These are phyloP conservation scores for Cyprinodon brontotheroides DNA, from an alignment of 2,113 vertebrate species.

Conservation along the genomic window DNA sequence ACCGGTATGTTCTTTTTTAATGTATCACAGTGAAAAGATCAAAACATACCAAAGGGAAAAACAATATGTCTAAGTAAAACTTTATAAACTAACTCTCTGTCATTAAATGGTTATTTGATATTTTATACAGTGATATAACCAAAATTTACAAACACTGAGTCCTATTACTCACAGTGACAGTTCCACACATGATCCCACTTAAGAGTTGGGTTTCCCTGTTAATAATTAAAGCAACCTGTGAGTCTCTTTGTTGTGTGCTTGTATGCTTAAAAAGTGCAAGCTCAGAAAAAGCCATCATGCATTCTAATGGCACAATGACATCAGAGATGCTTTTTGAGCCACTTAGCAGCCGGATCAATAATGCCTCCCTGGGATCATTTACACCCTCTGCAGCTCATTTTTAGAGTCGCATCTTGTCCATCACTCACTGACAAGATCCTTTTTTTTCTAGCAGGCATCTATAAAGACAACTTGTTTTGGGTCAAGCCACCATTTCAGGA, in stretches of 20 bases:
- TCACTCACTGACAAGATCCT: constrained; percentile 45
- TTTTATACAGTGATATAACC: not conserved
- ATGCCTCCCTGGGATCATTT: constrained; percentile 57
- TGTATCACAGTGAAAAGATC: not conserved
- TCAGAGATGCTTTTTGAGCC: constrained; percentile 69
- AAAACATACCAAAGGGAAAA: not conserved
- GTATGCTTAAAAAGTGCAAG: constrained; percentile 44
- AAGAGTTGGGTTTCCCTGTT: not conserved
- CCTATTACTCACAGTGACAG: not conserved
- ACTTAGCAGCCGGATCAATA: constrained; percentile 73
- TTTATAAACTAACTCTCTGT: not conserved
- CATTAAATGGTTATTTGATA: constrained; percentile 3
- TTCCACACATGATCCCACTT: constrained; percentile 8
- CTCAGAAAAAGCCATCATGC: constrained; percentile 63
- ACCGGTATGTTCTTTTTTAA: not conserved
- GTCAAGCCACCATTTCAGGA: constrained; percentile 49
- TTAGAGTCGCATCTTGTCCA: constrained; percentile 47
- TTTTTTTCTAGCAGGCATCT: constrained; percentile 21
- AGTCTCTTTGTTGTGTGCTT: constrained; percentile 1
- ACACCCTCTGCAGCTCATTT: constrained; percentile 51
- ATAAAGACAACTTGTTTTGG: constrained; percentile 41
- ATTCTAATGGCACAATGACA: constrained; percentile 66
- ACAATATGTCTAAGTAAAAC: not conserved
- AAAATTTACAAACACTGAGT: not conserved
- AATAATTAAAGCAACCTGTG: constrained; percentile 17